Percentiles rank a stretch among this genome's conserved stretches.
Conservation (phyloP, 2,888 invertebrate genomes). For the Eupithecia dodoneata region DNA sequence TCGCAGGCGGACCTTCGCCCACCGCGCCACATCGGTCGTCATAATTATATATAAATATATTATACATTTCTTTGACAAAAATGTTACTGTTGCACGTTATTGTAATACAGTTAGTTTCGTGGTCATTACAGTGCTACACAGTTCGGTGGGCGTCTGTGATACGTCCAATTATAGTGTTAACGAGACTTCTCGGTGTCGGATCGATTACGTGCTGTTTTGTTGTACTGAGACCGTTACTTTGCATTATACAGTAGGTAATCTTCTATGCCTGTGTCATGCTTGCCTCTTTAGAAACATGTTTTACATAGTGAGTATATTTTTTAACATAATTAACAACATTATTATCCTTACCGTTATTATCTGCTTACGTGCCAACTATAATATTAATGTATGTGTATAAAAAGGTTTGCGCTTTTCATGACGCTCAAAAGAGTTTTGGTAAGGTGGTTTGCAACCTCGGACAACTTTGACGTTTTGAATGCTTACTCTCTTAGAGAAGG, state of each 20-base stretch:
- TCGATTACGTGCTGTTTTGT: conserved; percentile 39
- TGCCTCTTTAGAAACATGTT: neutral
- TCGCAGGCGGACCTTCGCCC: no score
- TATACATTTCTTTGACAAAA: neutral
- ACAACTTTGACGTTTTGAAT: neutral
- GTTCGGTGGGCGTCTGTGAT: conserved; percentile 42
- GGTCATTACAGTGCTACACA: conserved; percentile 30
- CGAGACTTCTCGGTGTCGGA: conserved; percentile 42
- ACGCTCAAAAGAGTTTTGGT: neutral
- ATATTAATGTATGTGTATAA: neutral
- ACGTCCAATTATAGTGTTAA: conserved; percentile 47
- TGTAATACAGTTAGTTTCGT: conserved; percentile 32
- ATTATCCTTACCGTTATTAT: neutral
- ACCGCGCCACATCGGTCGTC: no score
- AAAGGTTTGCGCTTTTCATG: neutral
- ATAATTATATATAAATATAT: neutral
- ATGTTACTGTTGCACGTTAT: neutral
- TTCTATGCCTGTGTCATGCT: conserved; percentile 1
- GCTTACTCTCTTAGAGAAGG: no score
- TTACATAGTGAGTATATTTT: neutral
- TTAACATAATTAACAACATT: neutral
- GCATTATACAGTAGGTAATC: conserved; percentile 24
- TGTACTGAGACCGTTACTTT: conserved; percentile 36
- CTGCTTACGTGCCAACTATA: neutral
- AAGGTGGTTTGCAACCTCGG: neutral